A percentile compares a stretch with the other conserved stretches of the same genome.
Evolutionary conservation across 2,797 vertebrate genomes (phyloP).

Genomic region (Phylloscopus collybita): DNA sequence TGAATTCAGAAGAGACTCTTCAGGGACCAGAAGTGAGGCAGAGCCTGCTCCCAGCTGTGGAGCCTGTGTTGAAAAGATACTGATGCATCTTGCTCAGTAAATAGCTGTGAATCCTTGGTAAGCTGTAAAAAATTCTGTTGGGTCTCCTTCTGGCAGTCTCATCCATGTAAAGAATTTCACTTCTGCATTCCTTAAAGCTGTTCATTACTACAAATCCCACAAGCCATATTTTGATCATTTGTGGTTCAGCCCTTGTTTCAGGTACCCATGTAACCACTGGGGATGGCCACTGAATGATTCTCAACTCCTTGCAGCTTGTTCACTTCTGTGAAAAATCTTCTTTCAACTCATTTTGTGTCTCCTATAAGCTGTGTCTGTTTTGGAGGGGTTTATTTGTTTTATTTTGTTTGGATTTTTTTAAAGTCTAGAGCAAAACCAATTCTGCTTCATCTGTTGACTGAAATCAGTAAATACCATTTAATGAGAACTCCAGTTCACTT

Average conservation of each 20-base stretch:
- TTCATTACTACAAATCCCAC: background rate
- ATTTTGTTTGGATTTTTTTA: background rate
- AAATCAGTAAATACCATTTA: background rate
- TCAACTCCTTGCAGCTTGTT: background rate
- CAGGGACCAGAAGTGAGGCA: background rate
- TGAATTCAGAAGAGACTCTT: background rate
- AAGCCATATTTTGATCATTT: background rate
- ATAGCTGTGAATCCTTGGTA: background rate
- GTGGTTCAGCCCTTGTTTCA: background rate
- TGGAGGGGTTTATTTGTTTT: fast-evolving
- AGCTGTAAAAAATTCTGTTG: background rate
- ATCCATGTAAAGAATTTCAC: background rate
- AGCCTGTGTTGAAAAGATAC: background rate
- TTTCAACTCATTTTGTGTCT: background rate
- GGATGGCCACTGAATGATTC: background rate
- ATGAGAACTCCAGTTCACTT: background rate
- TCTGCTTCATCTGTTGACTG: background rate
- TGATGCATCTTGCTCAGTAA: background rate
- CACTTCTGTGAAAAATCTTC: background rate
- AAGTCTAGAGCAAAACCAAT: background rate
- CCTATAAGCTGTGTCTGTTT: background rate
- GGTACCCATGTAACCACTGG: background rate
- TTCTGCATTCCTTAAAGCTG: background rate
- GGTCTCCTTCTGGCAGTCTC: background rate
- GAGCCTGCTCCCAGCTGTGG: background rate